These are phyloP conservation scores for Garrulus glandarius DNA, from an alignment of 2,797 vertebrate genomes.

Conservation along the genomic window DNA sequence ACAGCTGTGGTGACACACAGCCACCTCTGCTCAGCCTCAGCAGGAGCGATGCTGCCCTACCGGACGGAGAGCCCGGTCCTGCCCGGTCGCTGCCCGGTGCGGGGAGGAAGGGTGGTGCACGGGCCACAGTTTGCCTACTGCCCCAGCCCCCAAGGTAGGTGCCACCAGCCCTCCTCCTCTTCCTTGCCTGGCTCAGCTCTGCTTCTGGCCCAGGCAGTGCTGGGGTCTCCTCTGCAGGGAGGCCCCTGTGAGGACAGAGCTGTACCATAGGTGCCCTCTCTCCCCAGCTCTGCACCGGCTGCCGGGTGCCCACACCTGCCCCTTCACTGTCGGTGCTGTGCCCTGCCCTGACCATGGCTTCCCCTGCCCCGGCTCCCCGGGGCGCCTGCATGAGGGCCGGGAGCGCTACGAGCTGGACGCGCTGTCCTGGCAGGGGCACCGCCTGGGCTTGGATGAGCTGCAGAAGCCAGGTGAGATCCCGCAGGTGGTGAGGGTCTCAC, in stretches of 20 bases:
- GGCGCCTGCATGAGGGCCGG: conserved; percentile 71
- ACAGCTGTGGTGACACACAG: rapidly evolving
- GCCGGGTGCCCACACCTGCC: conserved; percentile 58
- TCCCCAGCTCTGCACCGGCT: conserved; percentile 71
- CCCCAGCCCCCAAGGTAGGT: conserved; percentile 70
- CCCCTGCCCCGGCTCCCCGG: conserved; percentile 75
- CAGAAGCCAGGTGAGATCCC: conserved; percentile 74
- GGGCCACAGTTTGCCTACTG: conserved; percentile 64
- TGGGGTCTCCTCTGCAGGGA: neutral
- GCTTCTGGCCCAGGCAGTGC: neutral
- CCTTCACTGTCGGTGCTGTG: conserved; percentile 62
- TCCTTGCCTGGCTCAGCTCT: neutral
- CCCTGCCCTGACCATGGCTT: conserved; percentile 74
- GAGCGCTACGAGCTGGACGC: conserved; percentile 69
- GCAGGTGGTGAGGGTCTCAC: rapidly evolving
- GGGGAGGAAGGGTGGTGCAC: conserved; percentile 21
- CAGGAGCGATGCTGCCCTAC: conserved; percentile 67
- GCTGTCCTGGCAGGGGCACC: conserved; percentile 51
- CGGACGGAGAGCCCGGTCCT: conserved; percentile 47
- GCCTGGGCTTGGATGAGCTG: conserved; percentile 57
- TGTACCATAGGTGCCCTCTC: rapidly evolving
- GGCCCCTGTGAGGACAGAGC: rapidly evolving
- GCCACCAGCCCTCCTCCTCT: neutral
- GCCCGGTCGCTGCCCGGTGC: conserved; percentile 37
- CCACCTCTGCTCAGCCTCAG: neutral